Evolutionary conservation across 2,797 vertebrate genomes (phyloP), one percentile per base, ranked within the genome.

Genomic region (Gymnoscopelus microlampas): DNA sequence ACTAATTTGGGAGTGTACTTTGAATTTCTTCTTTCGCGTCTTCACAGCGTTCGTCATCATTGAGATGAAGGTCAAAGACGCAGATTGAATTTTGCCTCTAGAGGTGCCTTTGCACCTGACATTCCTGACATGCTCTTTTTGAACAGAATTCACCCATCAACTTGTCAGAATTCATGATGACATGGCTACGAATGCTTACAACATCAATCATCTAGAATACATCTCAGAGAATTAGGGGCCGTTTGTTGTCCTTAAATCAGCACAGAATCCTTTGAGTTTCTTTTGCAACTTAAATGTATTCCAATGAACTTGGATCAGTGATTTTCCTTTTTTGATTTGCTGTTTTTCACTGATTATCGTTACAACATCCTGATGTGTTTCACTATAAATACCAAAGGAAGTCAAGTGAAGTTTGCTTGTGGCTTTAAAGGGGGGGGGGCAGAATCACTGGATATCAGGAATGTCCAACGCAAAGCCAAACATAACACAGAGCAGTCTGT

Each of bases 391-490:
- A 39, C 65, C 63, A 60, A 68, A 59, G 62, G 69, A 66, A 80
- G 11, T 57, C 63, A 29, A 67, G 61, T 67, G 55, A 35, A 29
- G 63, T 83, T 85, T 87, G 71, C 55, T 76, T 73, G 53, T 79
- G 74, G 77, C 53, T 81, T 77, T 77, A 77, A 60, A n/a, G 80
- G 70, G 73, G 39, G 39, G 39, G 39, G 26, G 26, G 64, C 78
- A 85, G 87, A 92, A 91, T 93, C 79, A 84, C 73, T 89, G 83
- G 84, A 81, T 81, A 85, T 92, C 81, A 83, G 87, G 90, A 93
- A 94, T 92, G 89, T 73, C 80, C 66, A 60, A 53, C 3, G 2
- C 26, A 1, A 75, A 85, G 92, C 92, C 92, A 94, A 94, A 77
- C 80, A 90, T 88, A 94, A 94, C 90, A 93, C 47, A 61, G 71